Evolutionary conservation across 64 coral and sea anemone genomes (phyloP).

Genomic region (Actinia tenebrosa): DNA sequence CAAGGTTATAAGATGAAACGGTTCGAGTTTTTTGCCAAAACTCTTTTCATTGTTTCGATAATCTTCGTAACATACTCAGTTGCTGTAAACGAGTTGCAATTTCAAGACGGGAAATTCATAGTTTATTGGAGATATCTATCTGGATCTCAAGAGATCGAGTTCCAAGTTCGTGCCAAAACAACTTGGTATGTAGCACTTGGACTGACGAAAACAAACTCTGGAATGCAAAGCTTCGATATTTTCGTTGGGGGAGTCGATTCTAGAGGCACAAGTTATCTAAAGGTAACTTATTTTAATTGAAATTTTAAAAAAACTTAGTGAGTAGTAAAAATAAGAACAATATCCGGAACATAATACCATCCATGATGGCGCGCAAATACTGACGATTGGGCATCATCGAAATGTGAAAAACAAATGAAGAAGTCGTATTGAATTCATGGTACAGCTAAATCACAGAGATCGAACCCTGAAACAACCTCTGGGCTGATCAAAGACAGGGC

Average conservation of each 20-base stretch:
- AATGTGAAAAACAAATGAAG: too few species aligned
- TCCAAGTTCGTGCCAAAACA: background rate
- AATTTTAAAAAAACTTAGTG: too few species aligned
- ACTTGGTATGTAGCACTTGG: background rate
- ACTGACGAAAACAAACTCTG: background rate
- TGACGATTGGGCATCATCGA: too few species aligned
- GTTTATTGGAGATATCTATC: background rate
- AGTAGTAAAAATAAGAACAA: too few species aligned
- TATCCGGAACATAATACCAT: too few species aligned
- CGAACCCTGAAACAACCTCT: too few species aligned
- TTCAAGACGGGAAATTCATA: background rate
- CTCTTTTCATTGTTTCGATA: background rate
- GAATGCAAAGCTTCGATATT: background rate
- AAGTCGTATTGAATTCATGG: too few species aligned
- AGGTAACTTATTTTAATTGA: too few species aligned
- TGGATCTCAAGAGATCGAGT: background rate
- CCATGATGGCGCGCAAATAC: too few species aligned
- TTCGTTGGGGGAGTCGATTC: background rate
- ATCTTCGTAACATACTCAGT: background rate
- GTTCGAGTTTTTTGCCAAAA: background rate
- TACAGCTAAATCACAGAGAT: too few species aligned
- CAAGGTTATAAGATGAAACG: too few species aligned
- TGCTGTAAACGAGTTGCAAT: background rate
- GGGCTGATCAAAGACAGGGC: too few species aligned
- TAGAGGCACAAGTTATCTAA: background rate